A percentile compares a stretch with the other conserved stretches of the same genome.
Conservation (phyloP, 2,797 vertebrate species). For the Esox lucius region DNA sequence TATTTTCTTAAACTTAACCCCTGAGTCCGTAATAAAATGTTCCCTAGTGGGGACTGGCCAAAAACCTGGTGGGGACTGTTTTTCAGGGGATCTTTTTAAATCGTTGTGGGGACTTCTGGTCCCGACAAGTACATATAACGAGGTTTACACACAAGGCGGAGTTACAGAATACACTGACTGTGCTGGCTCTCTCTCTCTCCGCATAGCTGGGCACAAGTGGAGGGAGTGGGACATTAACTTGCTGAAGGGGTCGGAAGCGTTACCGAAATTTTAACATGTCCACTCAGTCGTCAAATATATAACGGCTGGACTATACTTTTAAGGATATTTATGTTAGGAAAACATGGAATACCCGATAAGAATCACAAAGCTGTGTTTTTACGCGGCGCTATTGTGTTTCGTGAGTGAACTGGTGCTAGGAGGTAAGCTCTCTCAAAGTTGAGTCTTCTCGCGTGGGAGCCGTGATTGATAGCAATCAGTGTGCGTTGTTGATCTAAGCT, state of each 20-base stretch:
- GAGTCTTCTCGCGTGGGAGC: neutral
- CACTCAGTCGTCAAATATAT: slow-evolving; percentile 3
- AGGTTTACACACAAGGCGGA: too few relatives aligned
- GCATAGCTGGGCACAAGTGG: neutral
- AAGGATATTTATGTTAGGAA: neutral
- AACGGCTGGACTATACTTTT: neutral
- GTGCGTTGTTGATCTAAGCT: neutral
- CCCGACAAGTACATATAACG: too few relatives aligned
- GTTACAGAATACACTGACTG: too few relatives aligned
- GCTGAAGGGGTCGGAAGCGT: neutral
- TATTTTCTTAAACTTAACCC: too few relatives aligned
- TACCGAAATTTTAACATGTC: neutral
- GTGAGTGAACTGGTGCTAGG: slow-evolving; percentile 37
- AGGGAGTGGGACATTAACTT: neutral
- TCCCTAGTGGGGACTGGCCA: too few relatives aligned
- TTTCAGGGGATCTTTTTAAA: too few relatives aligned
- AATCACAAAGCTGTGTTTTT: slow-evolving; percentile 33
- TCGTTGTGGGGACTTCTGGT: too few relatives aligned
- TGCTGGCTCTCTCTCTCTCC: neutral
- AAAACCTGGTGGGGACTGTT: too few relatives aligned
- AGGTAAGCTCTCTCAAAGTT: slow-evolving; percentile 35
- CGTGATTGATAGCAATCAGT: neutral
- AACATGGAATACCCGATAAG: neutral
- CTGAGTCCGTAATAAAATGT: too few relatives aligned
- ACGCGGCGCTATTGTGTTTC: slow-evolving; percentile 37